Evolutionary conservation across 2,888 invertebrate genomes (phyloP).

Genomic region (Acrocyrtus sp.): DNA sequence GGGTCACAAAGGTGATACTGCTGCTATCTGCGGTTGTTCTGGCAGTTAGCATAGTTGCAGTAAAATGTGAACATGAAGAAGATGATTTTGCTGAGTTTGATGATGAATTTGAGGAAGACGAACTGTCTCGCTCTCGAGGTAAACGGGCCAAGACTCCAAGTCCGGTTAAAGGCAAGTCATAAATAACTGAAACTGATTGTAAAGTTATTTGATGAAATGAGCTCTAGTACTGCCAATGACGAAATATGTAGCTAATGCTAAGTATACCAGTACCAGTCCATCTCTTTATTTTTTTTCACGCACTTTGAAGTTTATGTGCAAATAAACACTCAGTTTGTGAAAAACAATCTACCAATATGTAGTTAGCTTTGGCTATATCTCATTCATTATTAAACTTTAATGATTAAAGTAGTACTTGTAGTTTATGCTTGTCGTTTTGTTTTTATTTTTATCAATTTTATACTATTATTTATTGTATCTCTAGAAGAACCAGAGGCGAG

Average conservation of each 20-base stretch:
- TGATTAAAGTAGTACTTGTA: background rate
- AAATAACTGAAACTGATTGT: too few species aligned
- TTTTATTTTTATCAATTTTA: too few species aligned
- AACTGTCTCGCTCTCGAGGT: constrained; percentile 28
- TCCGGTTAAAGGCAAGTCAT: constrained; percentile 24
- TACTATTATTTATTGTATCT: background rate
- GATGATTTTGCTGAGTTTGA: constrained; percentile 63
- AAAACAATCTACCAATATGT: background rate
- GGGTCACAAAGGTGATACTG: constrained; percentile 21
- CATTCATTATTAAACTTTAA: background rate
- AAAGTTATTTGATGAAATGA: too few species aligned
- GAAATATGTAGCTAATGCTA: too few species aligned
- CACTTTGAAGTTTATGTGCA: too few species aligned
- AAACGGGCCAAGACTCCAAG: constrained; percentile 30
- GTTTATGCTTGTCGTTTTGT: background rate
- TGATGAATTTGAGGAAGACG: constrained; percentile 62
- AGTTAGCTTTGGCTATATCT: background rate
- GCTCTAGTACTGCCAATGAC: too few species aligned
- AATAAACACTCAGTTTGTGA: too few species aligned
- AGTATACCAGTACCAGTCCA: too few species aligned
- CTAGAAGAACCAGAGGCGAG: constrained; percentile 24
- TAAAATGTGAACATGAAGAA: constrained; percentile 55
- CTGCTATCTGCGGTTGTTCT: constrained; percentile 20
- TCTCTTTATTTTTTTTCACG: too few species aligned
- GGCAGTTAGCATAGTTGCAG: constrained; percentile 35